phyloP scores from a whole-genome alignment of 2,113 vertebrate genomes.

The Electrona antarctica region DNA sequence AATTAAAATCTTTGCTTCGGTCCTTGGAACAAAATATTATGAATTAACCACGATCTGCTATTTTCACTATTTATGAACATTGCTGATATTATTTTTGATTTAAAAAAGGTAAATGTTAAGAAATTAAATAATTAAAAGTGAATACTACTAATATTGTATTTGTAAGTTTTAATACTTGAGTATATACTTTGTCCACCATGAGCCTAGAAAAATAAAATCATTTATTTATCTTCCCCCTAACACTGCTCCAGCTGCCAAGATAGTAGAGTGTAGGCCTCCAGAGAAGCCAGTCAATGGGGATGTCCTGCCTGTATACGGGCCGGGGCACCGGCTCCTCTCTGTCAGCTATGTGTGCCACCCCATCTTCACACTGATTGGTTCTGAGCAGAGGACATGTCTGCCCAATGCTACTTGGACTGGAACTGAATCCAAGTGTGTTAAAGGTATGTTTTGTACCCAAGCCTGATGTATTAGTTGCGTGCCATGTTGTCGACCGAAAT shows the following conservation, averaged over 20 bases:
- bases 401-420: constrained; percentile 86
- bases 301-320: constrained; percentile 77
- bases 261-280: constrained; percentile 79
- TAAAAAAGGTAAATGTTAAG: too few relatives aligned
- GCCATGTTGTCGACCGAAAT: too few relatives aligned
- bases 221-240: not conserved
- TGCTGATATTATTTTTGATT: too few relatives aligned
- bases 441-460: constrained; percentile 75
- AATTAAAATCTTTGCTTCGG: too few relatives aligned
- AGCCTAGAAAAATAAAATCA: not conserved
- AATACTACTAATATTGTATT: too few relatives aligned
- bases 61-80: too few relatives aligned
- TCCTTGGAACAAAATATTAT: too few relatives aligned
- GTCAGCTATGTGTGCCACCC: constrained; percentile 86
- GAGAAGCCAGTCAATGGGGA: constrained; percentile 82
- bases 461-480: too few relatives aligned
- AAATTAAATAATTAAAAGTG: too few relatives aligned
- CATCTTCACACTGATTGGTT: constrained; percentile 84
- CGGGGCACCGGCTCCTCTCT: constrained; percentile 74
- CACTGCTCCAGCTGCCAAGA: constrained; percentile 58
- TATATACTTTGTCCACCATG: not conserved
- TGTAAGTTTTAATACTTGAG: too few relatives aligned
- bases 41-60: too few relatives aligned
- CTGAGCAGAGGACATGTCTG: constrained; percentile 84
- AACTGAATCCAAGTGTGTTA: constrained; percentile 84